Evolutionary conservation across 2,888 invertebrate species (phyloP).

Genomic region (Xestia rhomboidea): DNA sequence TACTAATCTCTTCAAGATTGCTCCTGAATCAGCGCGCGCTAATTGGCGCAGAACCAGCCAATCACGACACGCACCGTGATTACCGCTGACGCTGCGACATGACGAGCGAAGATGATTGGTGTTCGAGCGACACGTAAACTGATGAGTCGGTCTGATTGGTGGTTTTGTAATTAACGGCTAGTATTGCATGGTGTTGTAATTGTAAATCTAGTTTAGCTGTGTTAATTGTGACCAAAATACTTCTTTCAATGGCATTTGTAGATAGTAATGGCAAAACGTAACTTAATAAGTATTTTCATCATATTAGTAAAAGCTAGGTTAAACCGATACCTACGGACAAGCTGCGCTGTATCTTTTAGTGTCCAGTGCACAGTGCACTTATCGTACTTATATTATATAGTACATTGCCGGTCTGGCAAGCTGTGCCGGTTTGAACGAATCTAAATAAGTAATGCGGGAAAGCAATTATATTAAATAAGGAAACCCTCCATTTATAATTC

Average conservation of each 20-base stretch:
- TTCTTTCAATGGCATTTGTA: not conserved
- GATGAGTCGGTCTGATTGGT: constrained; percentile 48
- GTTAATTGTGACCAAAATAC: not conserved
- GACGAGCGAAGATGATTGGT: constrained; percentile 48
- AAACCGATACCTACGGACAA: not conserved
- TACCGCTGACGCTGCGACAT: constrained; percentile 54
- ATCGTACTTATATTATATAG: not conserved
- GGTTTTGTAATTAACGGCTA: constrained; percentile 24
- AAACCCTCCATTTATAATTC: not conserved
- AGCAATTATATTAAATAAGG: not conserved
- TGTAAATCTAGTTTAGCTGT: not conserved
- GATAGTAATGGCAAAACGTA: not conserved
- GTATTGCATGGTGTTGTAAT: not conserved
- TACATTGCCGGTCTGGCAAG: not conserved
- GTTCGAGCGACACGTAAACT: constrained; percentile 21
- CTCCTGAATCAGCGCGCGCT: constrained; percentile 49
- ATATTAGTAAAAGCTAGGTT: not conserved
- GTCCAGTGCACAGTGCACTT: not conserved
- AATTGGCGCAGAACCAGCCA: constrained; percentile 51
- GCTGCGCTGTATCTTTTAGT: not conserved
- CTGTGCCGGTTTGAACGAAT: not conserved
- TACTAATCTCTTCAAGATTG: constrained; percentile 32
- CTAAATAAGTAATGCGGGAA: not conserved
- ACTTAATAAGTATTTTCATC: not conserved
- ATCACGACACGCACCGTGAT: constrained; percentile 53